Base-by-base conservation (phyloP, 2,113 vertebrate species). In the Pimephales promelas region DNA sequence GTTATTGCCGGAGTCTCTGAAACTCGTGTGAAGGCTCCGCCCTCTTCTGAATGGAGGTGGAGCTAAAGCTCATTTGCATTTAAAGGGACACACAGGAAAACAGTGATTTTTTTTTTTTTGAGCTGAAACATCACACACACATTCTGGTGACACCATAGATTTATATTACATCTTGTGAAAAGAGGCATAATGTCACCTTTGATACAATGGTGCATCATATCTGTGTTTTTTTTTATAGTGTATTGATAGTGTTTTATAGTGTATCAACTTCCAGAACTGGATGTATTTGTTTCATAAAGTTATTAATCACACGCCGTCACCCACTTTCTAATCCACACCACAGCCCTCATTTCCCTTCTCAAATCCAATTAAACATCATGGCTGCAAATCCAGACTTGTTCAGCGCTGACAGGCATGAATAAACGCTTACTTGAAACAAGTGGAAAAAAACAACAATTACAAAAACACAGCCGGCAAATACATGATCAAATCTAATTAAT, bases 301-400 rank as follows among this genome's bases (percentile, higher is more conserved):
- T 4, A 77, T 62, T 62, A 6, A 10, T 43, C 16, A 3, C 52
- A 77, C 54, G 1, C 31, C 20, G 52, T 59, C 26, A 11, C 18
- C 10, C 10, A 4, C 26, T 57, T 22, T 36, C 45, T 34, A 36
- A 28, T 74, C 13, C 34, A 13, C 26, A 57, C 6, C 18, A 57
- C 74, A 57, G 52, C 52, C 13, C 36, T 28, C 9, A 68, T 82
- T 85, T 56, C 52, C 43, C 14, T 36, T 56, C 31, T 76, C 59
- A 45, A 76, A 70, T 62, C 72, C 73, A 57, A 82, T 85, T 81
- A 82, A 77, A 45, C 84, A 64, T 77, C 84, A 76, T 8, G 36
- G 28, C 40, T 24, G 18, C 84, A 68, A 34, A 70, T 70, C 49
- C 16, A 68, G 13, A 61, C 61, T 26, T 70, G 72, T 82, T 77